These are phyloP conservation scores for Uria lomvia DNA, from an alignment of 2,113 vertebrate genomes.

Conservation along the genomic window DNA sequence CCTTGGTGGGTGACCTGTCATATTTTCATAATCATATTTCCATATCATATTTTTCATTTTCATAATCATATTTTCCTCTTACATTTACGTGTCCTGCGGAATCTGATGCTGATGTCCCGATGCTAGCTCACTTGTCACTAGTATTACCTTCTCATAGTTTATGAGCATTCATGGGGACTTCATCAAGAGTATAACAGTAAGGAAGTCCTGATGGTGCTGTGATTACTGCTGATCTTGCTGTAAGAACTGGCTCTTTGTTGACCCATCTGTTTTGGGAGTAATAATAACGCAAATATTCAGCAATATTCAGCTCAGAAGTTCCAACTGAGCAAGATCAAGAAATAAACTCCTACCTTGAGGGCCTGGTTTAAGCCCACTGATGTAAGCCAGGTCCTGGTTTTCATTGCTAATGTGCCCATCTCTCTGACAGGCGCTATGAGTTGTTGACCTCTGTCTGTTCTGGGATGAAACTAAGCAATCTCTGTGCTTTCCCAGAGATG, in stretches of 20 bases:
- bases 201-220: neutral
- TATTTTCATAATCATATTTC: no score
- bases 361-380: neutral
- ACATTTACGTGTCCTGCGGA: accelerated
- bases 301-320: neutral
- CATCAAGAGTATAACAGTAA: neutral
- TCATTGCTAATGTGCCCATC: neutral
- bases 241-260: neutral
- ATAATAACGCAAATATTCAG: neutral
- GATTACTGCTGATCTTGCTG: neutral
- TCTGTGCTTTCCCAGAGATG: neutral
- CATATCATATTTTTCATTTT: no score
- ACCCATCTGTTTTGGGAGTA: neutral
- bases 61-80: neutral
- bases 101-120: neutral
- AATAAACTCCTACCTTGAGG: neutral
- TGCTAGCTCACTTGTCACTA: neutral
- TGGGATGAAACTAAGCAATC: neutral
- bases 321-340: neutral
- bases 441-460: neutral
- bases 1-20: no score
- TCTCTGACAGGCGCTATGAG: neutral
- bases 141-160: neutral
- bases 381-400: neutral
- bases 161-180: neutral